These are phyloP conservation scores for Spheniscus humboldti DNA, from an alignment of 2,797 vertebrate species.

Conservation along the genomic window DNA sequence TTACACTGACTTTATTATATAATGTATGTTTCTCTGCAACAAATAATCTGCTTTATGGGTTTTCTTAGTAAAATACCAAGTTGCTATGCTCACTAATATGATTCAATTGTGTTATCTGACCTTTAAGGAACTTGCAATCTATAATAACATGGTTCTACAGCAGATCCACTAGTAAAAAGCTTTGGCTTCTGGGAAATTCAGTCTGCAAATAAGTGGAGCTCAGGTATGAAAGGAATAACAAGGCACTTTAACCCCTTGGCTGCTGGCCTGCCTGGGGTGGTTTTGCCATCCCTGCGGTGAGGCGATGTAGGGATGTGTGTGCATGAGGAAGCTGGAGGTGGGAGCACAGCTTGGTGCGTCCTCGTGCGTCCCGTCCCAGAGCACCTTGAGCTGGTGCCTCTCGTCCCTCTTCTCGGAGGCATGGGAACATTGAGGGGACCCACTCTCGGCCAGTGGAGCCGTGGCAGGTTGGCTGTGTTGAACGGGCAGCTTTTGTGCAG, in stretches of 20 bases:
- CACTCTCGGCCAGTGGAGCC: accelerated
- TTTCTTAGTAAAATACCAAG: constrained; percentile 70
- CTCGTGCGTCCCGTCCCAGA: accelerated
- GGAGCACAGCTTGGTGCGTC: accelerated
- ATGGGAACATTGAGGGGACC: accelerated
- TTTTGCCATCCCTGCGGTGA: accelerated
- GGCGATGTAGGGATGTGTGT: accelerated
- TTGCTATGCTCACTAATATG: constrained; percentile 57
- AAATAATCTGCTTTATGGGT: constrained; percentile 68
- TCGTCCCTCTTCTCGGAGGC: accelerated
- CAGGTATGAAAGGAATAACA: neutral
- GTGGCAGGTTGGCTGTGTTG: accelerated
- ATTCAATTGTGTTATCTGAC: constrained; percentile 70
- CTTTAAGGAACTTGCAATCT: constrained; percentile 62
- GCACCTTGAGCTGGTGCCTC: accelerated
- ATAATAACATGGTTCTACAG: constrained; percentile 16
- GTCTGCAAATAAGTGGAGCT: neutral
- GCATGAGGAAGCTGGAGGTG: neutral
- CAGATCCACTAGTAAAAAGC: constrained; percentile 5
- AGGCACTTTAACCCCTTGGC: constrained; percentile 6
- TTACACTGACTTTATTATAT: constrained; percentile 57
- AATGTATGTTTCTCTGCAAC: constrained; percentile 49
- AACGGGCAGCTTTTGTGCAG: accelerated
- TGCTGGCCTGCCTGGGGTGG: neutral
- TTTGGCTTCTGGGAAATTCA: neutral